Base-by-base conservation (phyloP, 37 sponge, comb jelly and placozoan genomes). In the Chondrosia reniformis region DNA sequence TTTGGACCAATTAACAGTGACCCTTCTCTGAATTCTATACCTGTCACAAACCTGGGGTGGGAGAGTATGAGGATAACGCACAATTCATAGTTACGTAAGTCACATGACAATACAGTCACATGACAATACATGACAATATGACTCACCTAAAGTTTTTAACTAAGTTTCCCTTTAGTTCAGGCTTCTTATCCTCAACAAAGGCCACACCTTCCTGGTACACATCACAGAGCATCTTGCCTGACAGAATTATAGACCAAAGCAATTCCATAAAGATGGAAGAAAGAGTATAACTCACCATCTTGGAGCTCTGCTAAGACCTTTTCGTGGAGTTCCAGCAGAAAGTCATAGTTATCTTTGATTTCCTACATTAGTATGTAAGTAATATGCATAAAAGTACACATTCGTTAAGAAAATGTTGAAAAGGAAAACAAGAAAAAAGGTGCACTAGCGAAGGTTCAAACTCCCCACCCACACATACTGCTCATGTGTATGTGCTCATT, bases 381-480 rank as follows among this genome's bases (percentile, higher is more conserved):
- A n/a, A n/a, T n/a, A n/a, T n/a, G n/a, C n/a, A n/a, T n/a, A n/a
- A n/a, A n/a, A n/a, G n/a, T n/a, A n/a, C n/a, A n/a, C n/a, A n/a
- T n/a, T n/a, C n/a, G n/a, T n/a, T n/a, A n/a, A n/a, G n/a, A n/a
- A n/a, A n/a, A n/a, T n/a, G n/a, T n/a, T n/a, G n/a, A n/a, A n/a
- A n/a, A n/a, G n/a, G n/a, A 79, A 82, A 54, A 64, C 7, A 82
- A 87, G 90, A 90, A 90, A 92, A 81, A 46, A 43, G 12, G n/a
- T 97, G 91, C 97, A 92, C 97, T n/a, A 97, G 94, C 94, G 91
- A 94, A 97, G 97, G 94, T 87, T 97, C 94, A 94, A 97, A 97
- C 97, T 97, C 97, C 91, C 97, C 92, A 97, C 97, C 97, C 93
- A 93, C 94, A 94, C 97, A 97, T 97, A 82, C 78, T 94, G 91